Evolutionary conservation across 2,113 vertebrate genomes (phyloP).

Genomic region (Probosciger aterrimus): DNA sequence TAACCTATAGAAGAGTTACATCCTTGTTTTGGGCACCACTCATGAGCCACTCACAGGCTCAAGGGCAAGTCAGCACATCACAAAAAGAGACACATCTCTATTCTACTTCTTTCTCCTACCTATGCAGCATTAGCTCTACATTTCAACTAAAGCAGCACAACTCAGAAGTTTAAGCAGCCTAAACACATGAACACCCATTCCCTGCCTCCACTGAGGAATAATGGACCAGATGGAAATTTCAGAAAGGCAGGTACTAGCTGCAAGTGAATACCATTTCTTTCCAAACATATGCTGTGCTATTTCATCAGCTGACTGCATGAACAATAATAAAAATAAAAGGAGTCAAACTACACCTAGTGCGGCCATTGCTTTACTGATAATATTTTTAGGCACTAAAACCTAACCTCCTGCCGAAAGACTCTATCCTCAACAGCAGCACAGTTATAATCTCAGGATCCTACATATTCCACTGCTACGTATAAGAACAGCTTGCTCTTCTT

Average conservation of each 20-base stretch:
- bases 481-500: not conserved
- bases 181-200: not conserved
- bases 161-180: not conserved
- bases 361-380: not conserved
- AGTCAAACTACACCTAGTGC: not conserved
- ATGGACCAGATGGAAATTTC: not conserved
- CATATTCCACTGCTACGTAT: not conserved
- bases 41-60: not conserved
- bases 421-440: not conserved
- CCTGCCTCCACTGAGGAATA: not conserved
- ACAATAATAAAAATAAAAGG: not conserved
- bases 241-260: not conserved
- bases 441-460: not conserved
- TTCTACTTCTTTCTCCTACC: not conserved
- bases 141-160: not conserved
- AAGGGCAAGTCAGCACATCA: not conserved
- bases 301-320: not conserved
- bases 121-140: not conserved
- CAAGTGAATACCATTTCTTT: not conserved
- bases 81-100: not conserved
- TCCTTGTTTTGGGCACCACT: not conserved
- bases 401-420: not conserved
- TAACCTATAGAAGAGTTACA: not conserved
- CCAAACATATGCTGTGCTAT: not conserved
- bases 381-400: not conserved